Base-by-base conservation (phyloP, 2,113 vertebrate genomes). In the Donacobius atricapilla region DNA sequence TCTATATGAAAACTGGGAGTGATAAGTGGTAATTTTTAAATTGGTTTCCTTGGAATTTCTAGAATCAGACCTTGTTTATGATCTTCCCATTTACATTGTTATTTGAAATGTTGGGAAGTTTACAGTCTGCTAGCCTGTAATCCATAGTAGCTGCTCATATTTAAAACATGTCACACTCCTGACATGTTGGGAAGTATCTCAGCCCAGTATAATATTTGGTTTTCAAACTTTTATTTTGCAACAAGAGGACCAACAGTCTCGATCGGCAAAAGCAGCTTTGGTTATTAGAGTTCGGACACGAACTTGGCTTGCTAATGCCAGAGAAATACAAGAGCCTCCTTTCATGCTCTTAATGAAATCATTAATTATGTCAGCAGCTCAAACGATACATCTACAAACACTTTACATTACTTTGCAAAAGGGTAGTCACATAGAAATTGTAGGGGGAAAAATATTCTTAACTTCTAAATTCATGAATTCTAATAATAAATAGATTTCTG, bases 311-410 rank as follows among this genome's bases (percentile, higher is more conserved):
- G 63, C 71, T 82, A 71, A 87, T 69, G 90, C 94, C 96, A 97
- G 83, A 60, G 85, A 90, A 97, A 97, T 84, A 98, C 96, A 98
- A 98, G 95, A 86, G 66, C 60, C 80, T 96, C 89, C 96, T 98
- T 98, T 98, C 97, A 98, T 92, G 53, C 93, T 95, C 71, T 31
- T 82, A 97, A 97, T 97, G 96, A 97, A 98, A 96, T 97, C 97
- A 97, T 98, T 97, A 97, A 97, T 98, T 97, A 97, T 97, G 97
- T 98, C 98, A 97, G 90, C 96, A 97, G 79, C 83, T 96, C 91
- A 81, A 97, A 82, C 1, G 54, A 97, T 96, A 97, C 94, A 93
- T 95, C 95, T 96, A 90, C 96, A 97, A 96, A 97, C 95, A 97
- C 96, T 97, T 97, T 64, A 83, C 83, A 77, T 88, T 95, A 93